Evolutionary conservation across 2,797 vertebrate species (phyloP).

Genomic region (Gymnothorax javanicus): DNA sequence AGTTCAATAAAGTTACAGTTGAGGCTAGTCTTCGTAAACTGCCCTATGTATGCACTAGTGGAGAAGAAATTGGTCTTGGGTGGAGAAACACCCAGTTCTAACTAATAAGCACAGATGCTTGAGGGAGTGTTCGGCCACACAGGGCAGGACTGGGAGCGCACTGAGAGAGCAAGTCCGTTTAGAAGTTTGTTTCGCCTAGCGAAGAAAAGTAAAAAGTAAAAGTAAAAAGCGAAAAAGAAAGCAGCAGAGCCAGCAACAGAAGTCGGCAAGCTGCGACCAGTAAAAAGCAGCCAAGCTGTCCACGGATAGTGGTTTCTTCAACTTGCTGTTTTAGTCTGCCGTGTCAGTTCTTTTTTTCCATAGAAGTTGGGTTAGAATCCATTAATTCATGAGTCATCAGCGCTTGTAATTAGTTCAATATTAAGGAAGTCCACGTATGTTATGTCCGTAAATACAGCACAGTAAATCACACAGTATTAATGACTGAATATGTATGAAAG

Average conservation of each 20-base stretch:
- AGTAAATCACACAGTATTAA: too few species aligned
- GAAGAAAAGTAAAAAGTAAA: neutral
- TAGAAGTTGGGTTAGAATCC: too few species aligned
- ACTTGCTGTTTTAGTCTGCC: neutral
- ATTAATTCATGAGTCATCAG: too few species aligned
- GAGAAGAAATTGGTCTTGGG: neutral
- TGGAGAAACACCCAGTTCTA: too few species aligned
- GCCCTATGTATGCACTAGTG: too few species aligned
- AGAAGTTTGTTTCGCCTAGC: neutral
- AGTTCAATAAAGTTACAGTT: neutral
- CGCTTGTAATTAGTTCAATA: too few species aligned
- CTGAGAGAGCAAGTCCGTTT: neutral
- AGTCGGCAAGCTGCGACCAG: neutral
- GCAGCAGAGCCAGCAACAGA: neutral
- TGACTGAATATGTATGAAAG: too few species aligned
- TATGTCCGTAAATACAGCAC: too few species aligned
- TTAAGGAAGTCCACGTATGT: too few species aligned
- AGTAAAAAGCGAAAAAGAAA: neutral
- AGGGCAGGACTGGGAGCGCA: neutral
- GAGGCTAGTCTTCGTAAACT: too few species aligned
- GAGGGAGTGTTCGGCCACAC: too few species aligned
- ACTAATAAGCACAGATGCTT: too few species aligned
- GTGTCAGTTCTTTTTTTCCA: neutral
- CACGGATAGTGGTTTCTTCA: neutral
- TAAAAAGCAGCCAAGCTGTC: neutral